Evolutionary conservation across 2,888 invertebrate genomes (phyloP).

Genomic region (Amphipoea oculea): DNA sequence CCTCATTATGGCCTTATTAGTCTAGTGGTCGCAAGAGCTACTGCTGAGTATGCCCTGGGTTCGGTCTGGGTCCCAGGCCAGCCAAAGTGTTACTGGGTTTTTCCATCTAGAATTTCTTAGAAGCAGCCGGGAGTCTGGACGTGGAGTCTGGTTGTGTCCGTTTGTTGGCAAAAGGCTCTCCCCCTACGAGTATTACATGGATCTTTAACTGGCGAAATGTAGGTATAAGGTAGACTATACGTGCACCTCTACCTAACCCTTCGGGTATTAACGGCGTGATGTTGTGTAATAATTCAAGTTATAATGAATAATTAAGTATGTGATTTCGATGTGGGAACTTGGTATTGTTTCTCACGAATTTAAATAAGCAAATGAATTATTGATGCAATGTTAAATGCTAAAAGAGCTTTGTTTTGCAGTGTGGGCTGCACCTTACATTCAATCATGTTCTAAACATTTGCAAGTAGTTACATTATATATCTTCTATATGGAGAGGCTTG

Average conservation of each 20-base stretch:
- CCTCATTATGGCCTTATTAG: neutral
- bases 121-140: neutral
- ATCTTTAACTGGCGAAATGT: neutral
- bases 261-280: too few relatives aligned
- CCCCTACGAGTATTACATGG: too few relatives aligned
- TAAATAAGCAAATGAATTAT: slow-evolving; percentile 30
- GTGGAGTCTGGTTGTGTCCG: too few relatives aligned
- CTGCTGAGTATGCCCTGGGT: neutral
- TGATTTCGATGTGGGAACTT: slow-evolving; percentile 10
- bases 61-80: neutral
- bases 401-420: slow-evolving; percentile 3
- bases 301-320: neutral
- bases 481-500: neutral
- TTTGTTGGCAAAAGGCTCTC: neutral
- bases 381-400: slow-evolving; percentile 24
- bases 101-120: neutral
- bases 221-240: neutral
- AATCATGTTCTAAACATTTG: neutral
- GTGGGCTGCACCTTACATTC: slow-evolving; percentile 26
- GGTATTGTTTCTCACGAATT: slow-evolving; percentile 41
- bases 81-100: neutral
- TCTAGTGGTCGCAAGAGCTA: neutral
- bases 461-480: neutral
- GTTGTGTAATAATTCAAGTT: neutral
- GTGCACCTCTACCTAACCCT: neutral